Conservation (phyloP, 2,797 vertebrate species). For the Phalloptychus januarius region DNA sequence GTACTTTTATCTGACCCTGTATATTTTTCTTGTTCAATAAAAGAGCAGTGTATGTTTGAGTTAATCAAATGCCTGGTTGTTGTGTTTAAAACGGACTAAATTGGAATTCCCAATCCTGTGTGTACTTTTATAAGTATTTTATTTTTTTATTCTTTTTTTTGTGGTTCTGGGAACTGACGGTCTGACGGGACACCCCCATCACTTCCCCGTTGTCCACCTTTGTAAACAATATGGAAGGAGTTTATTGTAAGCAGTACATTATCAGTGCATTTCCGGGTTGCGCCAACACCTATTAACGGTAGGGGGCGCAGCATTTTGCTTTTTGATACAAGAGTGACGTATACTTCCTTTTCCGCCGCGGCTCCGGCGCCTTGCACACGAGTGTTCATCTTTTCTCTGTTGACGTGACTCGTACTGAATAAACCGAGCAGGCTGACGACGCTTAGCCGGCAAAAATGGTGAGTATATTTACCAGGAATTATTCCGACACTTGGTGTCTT, state of each 20-base stretch:
- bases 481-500: no score
- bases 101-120: not conserved
- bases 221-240: not conserved
- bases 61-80: conserved; percentile 2
- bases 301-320: not conserved
- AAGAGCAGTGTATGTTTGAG: conserved; percentile 34
- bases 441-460: conserved; percentile 64
- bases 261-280: not conserved
- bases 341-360: conserved; percentile 61
- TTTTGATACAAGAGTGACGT: not conserved
- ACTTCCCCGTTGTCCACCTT: not conserved
- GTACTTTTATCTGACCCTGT: conserved; percentile 67
- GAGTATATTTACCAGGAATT: not conserved
- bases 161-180: no score
- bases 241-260: not conserved
- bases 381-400: conserved; percentile 52
- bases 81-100: not conserved
- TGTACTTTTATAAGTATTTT: no score
- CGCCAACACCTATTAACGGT: no score
- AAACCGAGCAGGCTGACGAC: conserved; percentile 1
- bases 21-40: conserved; percentile 78
- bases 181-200: no score
- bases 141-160: no score
- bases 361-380: conserved; percentile 66
- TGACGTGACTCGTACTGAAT: not conserved